Conservation (phyloP, 2,888 invertebrate species). For the Scaptomyza parva region DNA sequence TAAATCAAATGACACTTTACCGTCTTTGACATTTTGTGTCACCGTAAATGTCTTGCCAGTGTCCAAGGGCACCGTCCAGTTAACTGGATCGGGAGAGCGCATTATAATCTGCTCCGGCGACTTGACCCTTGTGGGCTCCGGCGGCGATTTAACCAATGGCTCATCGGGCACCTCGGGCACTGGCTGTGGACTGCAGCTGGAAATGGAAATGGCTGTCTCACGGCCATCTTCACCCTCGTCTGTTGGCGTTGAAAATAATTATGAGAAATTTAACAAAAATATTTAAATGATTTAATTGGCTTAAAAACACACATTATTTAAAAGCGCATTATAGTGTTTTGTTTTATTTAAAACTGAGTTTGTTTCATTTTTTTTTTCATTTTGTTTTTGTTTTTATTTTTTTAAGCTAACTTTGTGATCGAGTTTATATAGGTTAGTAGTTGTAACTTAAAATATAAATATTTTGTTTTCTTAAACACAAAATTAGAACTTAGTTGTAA, state of each 20-base stretch:
- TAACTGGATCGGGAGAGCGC: constrained; percentile 96
- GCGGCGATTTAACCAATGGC: constrained; percentile 95
- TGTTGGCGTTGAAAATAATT: constrained; percentile 61
- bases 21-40: constrained; percentile 94
- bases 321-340: constrained; percentile 43
- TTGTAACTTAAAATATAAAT: constrained; percentile 58
- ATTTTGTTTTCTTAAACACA: constrained; percentile 43
- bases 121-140: constrained; percentile 96
- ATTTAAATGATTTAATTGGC: constrained; percentile 11
- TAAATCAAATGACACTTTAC: constrained; percentile 82
- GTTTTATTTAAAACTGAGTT: constrained; percentile 48
- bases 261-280: constrained; percentile 17
- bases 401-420: constrained; percentile 71
- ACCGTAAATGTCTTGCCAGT: constrained; percentile 97
- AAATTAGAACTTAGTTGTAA: constrained; percentile 50
- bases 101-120: constrained; percentile 96
- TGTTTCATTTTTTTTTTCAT: constrained; percentile 29
- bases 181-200: constrained; percentile 83
- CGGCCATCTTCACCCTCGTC: constrained; percentile 83
- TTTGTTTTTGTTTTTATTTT: constrained; percentile 33
- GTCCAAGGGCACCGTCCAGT: constrained; percentile 97
- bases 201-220: constrained; percentile 83
- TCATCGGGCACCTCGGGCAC: constrained; percentile 85
- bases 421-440: constrained; percentile 72
- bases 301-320: constrained; percentile 33